Percentiles rank a stretch among this genome's conserved stretches.
phyloP scores from a whole-genome alignment of 2,888 invertebrate species.

The Nemoura dubitans region DNA sequence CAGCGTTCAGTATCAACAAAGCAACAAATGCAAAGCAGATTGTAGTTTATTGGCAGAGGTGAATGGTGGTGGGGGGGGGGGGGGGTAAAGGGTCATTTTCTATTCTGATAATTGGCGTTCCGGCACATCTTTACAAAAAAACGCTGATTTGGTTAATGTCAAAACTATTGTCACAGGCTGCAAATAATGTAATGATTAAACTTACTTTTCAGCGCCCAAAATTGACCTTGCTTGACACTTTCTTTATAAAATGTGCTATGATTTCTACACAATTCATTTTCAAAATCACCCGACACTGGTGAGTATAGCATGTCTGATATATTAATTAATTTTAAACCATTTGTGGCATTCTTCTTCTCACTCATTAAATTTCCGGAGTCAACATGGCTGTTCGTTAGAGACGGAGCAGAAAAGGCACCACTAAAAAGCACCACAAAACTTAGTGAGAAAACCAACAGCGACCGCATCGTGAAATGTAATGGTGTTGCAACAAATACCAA shows the following conservation, averaged over 20 bases:
- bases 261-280: conserved; percentile 21
- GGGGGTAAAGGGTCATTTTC: no score
- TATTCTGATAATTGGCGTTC: no score
- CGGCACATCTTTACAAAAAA: no score
- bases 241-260: background rate
- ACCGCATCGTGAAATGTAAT: background rate
- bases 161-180: background rate
- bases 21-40: no score
- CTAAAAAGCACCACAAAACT: background rate
- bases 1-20: no score
- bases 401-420: background rate
- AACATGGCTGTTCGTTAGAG: background rate
- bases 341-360: background rate
- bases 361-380: background rate
- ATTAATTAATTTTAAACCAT: background rate
- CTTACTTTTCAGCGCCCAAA: conserved; percentile 25
- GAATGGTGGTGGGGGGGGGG: no score
- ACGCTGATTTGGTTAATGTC: background rate
- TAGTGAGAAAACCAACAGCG: background rate
- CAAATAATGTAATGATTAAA: background rate
- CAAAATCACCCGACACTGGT: background rate
- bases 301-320: background rate
- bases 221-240: background rate
- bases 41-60: no score
- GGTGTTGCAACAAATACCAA: background rate